Evolutionary conservation across 2,888 invertebrate species (phyloP).

Genomic region (Hirtodrosophila cameraria): DNA sequence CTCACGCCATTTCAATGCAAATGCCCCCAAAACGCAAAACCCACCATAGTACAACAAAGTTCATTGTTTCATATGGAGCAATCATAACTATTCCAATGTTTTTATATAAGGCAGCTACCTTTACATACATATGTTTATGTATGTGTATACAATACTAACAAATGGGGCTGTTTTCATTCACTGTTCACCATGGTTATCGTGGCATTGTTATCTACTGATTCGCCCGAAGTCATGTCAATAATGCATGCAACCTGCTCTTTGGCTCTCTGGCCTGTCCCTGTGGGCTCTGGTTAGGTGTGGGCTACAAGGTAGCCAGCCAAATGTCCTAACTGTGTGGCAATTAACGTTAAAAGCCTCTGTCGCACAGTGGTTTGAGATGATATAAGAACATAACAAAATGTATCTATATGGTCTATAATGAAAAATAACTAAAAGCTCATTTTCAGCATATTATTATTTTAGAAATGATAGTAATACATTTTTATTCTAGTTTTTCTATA

Average conservation of each 20-base stretch:
- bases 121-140: constrained; percentile 6
- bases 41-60: constrained; percentile 28
- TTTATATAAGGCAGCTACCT: constrained; percentile 7
- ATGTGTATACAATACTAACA: neutral
- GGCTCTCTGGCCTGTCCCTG: neutral
- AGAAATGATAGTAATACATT: no score
- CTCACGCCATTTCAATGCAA: constrained; percentile 39
- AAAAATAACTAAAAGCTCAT: no score
- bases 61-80: constrained; percentile 44
- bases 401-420: no score
- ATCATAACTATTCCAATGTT: constrained; percentile 34
- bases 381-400: neutral
- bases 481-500: no score
- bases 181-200: constrained; percentile 76
- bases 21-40: constrained; percentile 20
- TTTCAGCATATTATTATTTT: no score
- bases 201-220: constrained; percentile 72
- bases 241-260: constrained; percentile 77
- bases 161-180: constrained; percentile 26
- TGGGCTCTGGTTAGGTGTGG: constrained; percentile 2
- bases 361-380: constrained; percentile 23
- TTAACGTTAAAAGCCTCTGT: constrained; percentile 59
- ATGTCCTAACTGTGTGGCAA: constrained; percentile 30
- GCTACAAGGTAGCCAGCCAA: constrained; percentile 17
- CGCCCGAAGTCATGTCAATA: constrained; percentile 68